Evolutionary conservation across 2,797 vertebrate species (phyloP), one percentile per base, ranked within the genome.

Genomic region (Echiichthys vipera): DNA sequence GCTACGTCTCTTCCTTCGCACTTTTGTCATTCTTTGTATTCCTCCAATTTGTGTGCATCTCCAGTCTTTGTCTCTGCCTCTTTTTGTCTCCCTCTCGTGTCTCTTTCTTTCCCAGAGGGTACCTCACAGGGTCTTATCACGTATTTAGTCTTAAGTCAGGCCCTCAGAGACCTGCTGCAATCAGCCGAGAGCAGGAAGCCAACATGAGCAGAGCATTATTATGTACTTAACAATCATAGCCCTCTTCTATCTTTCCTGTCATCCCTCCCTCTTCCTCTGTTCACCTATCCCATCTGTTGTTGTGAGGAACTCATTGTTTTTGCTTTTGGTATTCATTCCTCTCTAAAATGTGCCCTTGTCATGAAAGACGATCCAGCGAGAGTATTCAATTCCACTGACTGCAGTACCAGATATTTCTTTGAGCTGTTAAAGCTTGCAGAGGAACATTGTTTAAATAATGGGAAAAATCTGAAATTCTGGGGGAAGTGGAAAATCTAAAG

Each of bases 81-180:
- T 53, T 49, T 59, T 22, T 25, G 15, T 65, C 15, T 59, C 30
- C 6, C 5, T 13, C 50, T 40, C 27, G 20, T 63, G 32, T 53
- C 5, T 47, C 42, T 61, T 42, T 49, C 27, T 58, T 24, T 79
- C 71, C 65, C 46, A 14, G 37, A 67, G 50, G 50, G 39, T 46
- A 54, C 58, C 72, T 82, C 74, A 63, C 59, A 66, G 59, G 57
- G 71, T 83, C 62, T 84, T 80, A 77, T 80, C 81, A 71, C 3
- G 8, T 69, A 61, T 76, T 83, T 85, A 59, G 72, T 78, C 69
- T n/a, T 45, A 25, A 59, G 47, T 53, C 42, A 22, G 58, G 58
- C 30, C 78, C 74, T 74, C 59, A 17, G 76, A 72, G 81, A 78
- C 66, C 18, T 56, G 63, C 68, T 71, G 57, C 71, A 88, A 76